Conservation (phyloP, 2,888 invertebrate genomes). For the Hemithea aestivaria region DNA sequence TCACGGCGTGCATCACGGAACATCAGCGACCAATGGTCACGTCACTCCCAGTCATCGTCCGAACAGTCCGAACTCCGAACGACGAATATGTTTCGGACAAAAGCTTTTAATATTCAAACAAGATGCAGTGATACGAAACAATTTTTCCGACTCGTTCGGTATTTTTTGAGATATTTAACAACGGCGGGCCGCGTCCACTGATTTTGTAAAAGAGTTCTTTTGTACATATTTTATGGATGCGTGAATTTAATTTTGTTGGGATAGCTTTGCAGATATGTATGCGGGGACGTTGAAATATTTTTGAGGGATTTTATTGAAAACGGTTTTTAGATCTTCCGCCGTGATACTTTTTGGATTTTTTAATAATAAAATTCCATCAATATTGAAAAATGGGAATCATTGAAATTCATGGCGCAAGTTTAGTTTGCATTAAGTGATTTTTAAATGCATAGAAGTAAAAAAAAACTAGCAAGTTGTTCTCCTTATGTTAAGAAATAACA, state of each 20-base stretch:
- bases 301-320: too few species aligned
- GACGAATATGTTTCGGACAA: constrained; percentile 9
- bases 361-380: too few species aligned
- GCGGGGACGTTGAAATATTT: too few species aligned
- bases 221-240: neutral
- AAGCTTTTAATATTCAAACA: constrained; percentile 16
- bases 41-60: constrained; percentile 7
- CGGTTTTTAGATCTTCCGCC: too few species aligned
- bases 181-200: neutral
- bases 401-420: too few species aligned
- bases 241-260: neutral
- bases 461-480: too few species aligned
- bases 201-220: neutral
- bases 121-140: constrained; percentile 9
- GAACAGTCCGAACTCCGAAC: constrained; percentile 4
- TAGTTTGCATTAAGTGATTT: too few species aligned
- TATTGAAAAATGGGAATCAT: too few species aligned
- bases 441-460: too few species aligned
- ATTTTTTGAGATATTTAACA: constrained; percentile 1
- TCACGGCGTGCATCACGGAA: neutral
- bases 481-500: too few species aligned
- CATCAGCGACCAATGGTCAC: constrained; percentile 1
- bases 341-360: too few species aligned
- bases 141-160: neutral
- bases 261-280: too few species aligned